A percentile compares a stretch with the other conserved stretches of the same genome.
These are phyloP conservation scores for Poecilus cupreus DNA, from an alignment of 2,888 invertebrate genomes.

Conservation along the genomic window DNA sequence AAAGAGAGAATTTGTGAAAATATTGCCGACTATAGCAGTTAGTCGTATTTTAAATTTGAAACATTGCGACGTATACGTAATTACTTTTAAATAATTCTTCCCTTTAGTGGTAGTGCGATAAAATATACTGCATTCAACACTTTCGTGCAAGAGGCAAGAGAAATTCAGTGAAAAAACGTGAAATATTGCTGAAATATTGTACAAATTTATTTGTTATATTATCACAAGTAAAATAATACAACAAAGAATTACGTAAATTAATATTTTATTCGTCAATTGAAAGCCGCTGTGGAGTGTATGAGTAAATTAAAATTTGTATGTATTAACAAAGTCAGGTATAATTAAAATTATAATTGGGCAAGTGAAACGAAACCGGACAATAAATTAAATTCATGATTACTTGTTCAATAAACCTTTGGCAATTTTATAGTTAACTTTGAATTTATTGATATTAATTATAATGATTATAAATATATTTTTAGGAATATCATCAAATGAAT, in stretches of 20 bases:
- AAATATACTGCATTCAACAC: slow-evolving; percentile 29
- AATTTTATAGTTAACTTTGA: slow-evolving; percentile 8
- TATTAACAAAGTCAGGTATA: slow-evolving; percentile 12
- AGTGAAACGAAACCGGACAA: slow-evolving; percentile 5
- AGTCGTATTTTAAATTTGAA: slow-evolving; percentile 48
- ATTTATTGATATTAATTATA: background rate
- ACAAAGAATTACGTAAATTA: background rate
- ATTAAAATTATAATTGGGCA: slow-evolving; percentile 22
- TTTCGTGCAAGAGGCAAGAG: slow-evolving; percentile 5
- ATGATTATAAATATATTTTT: background rate
- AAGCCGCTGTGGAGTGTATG: too few relatives aligned
- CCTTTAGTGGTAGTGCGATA: slow-evolving; percentile 27
- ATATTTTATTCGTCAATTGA: background rate
- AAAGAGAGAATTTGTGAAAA: slow-evolving; percentile 27
- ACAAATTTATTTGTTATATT: background rate
- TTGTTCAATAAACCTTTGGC: slow-evolving; percentile 1
- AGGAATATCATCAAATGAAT: background rate
- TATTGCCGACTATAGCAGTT: slow-evolving; percentile 39
- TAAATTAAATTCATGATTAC: slow-evolving; percentile 22
- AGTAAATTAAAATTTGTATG: slow-evolving; percentile 15
- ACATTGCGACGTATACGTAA: slow-evolving; percentile 48
- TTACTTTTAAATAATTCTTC: slow-evolving; percentile 47
- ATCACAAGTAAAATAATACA: background rate
- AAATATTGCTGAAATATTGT: slow-evolving; percentile 16
- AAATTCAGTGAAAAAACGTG: slow-evolving; percentile 17